These are phyloP conservation scores for Channallabes apus DNA, from an alignment of 2,797 vertebrate species.

Conservation along the genomic window DNA sequence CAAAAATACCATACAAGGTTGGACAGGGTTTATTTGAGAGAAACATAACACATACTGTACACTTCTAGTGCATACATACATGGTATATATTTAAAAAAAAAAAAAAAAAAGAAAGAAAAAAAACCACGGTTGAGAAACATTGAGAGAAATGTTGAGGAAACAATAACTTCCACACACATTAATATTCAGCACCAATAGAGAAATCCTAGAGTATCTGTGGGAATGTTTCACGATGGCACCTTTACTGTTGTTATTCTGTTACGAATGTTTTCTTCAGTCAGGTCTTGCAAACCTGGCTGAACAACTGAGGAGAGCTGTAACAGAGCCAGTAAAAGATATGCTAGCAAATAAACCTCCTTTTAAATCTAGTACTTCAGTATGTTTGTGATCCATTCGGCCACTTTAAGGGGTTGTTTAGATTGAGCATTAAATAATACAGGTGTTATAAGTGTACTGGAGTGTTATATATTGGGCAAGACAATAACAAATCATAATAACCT, in stretches of 20 bases:
- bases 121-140: constrained; percentile 62
- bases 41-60: constrained; percentile 67
- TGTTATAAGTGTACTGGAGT: not conserved
- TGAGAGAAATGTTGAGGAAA: constrained; percentile 45
- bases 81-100: constrained; percentile 43
- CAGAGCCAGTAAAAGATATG: constrained; percentile 17
- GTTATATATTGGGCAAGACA: not conserved
- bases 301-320: constrained; percentile 22
- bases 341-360: constrained; percentile 22
- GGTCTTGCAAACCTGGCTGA: constrained; percentile 19
- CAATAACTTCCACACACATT: constrained; percentile 51
- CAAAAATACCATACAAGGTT: constrained; percentile 56
- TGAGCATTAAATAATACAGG: not conserved
- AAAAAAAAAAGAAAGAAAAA: constrained; percentile 55
- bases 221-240: constrained; percentile 41
- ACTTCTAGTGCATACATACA: constrained; percentile 61
- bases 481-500: not conserved
- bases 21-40: constrained; percentile 79
- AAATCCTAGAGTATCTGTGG: constrained; percentile 29
- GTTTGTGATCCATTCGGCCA: not conserved
- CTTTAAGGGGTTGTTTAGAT: constrained; percentile 9
- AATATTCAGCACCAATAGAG: constrained; percentile 60
- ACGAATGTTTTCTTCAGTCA: constrained; percentile 27
- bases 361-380: constrained; percentile 11
- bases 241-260: constrained; percentile 22